These are phyloP conservation scores for Pseudanteris insignis DNA, from an alignment of 2,888 invertebrate genomes.

Conservation along the genomic window DNA sequence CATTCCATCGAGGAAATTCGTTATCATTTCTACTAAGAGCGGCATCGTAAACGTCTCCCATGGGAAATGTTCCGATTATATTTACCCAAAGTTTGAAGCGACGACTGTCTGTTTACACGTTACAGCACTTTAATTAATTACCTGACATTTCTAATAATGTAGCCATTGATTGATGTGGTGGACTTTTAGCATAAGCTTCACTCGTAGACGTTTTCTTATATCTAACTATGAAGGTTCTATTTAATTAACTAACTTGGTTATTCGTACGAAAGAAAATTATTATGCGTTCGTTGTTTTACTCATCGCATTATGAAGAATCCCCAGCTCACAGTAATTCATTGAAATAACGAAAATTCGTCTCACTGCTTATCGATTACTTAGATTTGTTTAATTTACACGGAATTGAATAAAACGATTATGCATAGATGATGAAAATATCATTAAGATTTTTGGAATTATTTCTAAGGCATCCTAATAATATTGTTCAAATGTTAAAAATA, in stretches of 20 bases:
- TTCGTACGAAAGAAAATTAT: no score
- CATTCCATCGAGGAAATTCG: conserved; percentile 47
- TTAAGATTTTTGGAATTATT: no score
- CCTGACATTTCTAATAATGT: conserved; percentile 53
- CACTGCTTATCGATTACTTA: no score
- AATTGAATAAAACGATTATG: no score
- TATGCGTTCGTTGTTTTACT: no score
- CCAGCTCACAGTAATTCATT: neutral
- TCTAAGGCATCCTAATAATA: no score
- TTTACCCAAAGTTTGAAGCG: conserved; percentile 54
- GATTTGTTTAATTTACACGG: no score
- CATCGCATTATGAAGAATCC: no score
- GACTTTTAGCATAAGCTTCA: conserved; percentile 10
- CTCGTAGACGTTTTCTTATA: conserved; percentile 23
- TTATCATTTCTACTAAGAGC: conserved; percentile 44
- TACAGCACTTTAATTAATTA: conserved; percentile 63
- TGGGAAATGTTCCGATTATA: conserved; percentile 47
- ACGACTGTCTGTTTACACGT: conserved; percentile 55
- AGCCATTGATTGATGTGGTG: conserved; percentile 43
- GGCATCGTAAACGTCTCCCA: conserved; percentile 35
- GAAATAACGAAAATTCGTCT: no score
- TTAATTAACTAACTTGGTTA: conserved; percentile 23
- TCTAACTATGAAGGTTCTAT: conserved; percentile 15
- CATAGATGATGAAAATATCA: no score
- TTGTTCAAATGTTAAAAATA: no score